Evolutionary conservation across 2,113 vertebrate genomes (phyloP).

Genomic region (Pomatostomus ruficeps): DNA sequence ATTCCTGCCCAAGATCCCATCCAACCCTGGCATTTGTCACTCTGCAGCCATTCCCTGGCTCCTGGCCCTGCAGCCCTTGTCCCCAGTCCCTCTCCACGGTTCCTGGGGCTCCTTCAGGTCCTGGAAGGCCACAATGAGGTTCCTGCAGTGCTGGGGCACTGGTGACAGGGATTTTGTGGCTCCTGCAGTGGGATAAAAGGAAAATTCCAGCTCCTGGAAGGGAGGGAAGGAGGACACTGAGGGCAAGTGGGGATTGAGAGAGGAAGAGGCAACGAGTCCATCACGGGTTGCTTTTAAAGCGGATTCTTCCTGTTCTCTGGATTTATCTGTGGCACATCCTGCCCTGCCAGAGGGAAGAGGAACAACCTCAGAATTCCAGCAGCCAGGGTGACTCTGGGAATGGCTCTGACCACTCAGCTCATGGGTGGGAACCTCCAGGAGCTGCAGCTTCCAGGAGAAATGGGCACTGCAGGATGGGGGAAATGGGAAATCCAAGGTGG

Average conservation of each 20-base stretch:
- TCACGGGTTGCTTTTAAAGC: background rate
- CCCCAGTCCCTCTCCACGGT: too few species aligned
- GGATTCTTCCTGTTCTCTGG: background rate
- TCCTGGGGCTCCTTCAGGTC: background rate
- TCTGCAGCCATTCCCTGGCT: too few species aligned
- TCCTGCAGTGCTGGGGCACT: background rate
- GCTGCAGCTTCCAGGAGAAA: background rate
- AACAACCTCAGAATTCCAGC: background rate
- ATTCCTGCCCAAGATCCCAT: too few species aligned
- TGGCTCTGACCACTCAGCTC: background rate
- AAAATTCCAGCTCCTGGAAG: background rate
- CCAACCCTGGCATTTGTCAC: too few species aligned
- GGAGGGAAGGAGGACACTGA: background rate
- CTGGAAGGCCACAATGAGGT: rapidly evolving
- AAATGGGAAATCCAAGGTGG: background rate
- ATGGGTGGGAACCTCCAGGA: background rate
- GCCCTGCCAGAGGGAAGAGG: background rate
- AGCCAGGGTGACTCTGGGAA: background rate
- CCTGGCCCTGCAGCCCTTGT: too few species aligned
- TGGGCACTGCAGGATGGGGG: background rate
- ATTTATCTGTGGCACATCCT: background rate
- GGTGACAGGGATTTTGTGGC: background rate
- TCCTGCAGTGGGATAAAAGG: background rate
- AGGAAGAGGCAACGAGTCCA: background rate
- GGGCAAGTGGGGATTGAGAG: background rate